phyloP scores from a whole-genome alignment of 2,113 vertebrate species.

The Leucosticte australis region DNA sequence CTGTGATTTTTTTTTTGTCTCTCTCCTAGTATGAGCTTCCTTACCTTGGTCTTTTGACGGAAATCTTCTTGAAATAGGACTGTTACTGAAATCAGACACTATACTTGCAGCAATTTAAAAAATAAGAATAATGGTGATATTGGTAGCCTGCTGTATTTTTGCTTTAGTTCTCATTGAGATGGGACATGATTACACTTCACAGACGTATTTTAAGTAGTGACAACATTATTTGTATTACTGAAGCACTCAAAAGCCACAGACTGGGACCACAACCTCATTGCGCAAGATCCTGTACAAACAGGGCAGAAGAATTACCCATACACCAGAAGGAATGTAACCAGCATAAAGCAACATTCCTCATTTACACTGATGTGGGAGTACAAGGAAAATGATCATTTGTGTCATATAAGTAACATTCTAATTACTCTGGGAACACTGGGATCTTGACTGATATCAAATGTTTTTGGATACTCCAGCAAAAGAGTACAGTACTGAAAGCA shows the following conservation, averaged over 20 bases:
- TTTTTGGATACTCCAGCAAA: not conserved
- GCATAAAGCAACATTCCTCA: not conserved
- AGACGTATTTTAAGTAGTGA: conserved; percentile 36
- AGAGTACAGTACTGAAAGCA: not conserved
- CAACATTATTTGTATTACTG: conserved; percentile 28
- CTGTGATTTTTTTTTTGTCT: not conserved
- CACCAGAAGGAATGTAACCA: conserved; percentile 6
- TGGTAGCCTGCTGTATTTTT: not conserved
- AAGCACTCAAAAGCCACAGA: conserved; percentile 26
- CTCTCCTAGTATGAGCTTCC: not conserved
- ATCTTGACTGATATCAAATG: not conserved
- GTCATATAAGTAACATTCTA: not conserved
- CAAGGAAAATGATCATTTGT: not conserved
- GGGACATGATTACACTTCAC: not conserved
- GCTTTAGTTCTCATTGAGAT: not conserved
- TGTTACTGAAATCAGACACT: not conserved
- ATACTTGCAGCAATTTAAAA: not conserved
- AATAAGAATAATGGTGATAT: not conserved
- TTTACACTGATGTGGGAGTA: not conserved
- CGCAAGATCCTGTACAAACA: conserved; percentile 38
- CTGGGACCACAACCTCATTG: not conserved
- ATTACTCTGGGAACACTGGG: not conserved
- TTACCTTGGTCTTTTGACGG: not conserved
- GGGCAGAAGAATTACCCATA: not conserved
- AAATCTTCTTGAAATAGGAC: not conserved